Conservation (phyloP, 1,140 invertebrate species). For the Dendrolimus kikuchii region DNA sequence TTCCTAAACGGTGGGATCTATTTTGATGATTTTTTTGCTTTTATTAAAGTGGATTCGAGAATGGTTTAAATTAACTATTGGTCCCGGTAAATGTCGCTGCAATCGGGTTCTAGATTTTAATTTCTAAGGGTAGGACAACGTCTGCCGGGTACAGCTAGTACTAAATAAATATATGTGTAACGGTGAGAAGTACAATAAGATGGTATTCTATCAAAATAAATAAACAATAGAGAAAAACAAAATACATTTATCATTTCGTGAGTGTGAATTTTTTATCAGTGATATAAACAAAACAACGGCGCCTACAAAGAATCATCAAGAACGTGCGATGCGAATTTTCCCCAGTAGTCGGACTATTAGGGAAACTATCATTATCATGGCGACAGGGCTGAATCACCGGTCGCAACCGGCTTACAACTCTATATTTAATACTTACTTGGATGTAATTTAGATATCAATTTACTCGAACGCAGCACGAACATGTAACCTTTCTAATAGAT, state of each 20-base stretch:
- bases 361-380: constrained; percentile 63
- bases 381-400: constrained; percentile 37
- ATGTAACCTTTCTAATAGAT: not conserved
- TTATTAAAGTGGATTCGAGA: too few species aligned
- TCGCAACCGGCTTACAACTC: constrained; percentile 13
- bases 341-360: constrained; percentile 41
- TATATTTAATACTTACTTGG: constrained; percentile 11
- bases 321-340: constrained; percentile 58
- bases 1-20: too few species aligned
- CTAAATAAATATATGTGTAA: not conserved
- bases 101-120: too few species aligned
- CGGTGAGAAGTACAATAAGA: too few species aligned
- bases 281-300: constrained; percentile 46
- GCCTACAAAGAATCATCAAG: constrained; percentile 41
- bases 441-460: not conserved
- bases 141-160: too few species aligned
- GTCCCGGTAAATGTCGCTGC: too few species aligned
- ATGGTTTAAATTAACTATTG: too few species aligned
- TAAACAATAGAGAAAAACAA: too few species aligned
- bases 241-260: too few species aligned
- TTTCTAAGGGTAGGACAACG: too few species aligned
- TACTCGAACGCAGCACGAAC: not conserved
- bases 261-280: constrained; percentile 26
- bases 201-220: too few species aligned
- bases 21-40: too few species aligned